Percentiles rank a stretch among this genome's conserved stretches.
Conservation (phyloP, 2,113 vertebrate species). For the Potamarius usumacintae region DNA sequence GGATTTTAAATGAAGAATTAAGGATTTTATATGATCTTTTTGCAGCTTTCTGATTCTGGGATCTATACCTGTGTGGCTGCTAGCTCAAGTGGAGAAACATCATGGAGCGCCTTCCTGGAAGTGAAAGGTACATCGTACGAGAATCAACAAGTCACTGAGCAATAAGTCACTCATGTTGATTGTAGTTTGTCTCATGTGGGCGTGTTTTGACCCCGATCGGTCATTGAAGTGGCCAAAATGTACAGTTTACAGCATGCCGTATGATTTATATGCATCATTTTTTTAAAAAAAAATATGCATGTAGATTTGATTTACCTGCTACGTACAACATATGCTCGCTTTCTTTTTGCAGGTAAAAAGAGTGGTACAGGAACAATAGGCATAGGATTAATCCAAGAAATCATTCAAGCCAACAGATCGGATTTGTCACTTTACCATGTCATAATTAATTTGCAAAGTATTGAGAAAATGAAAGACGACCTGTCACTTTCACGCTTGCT, state of each 20-base stretch:
- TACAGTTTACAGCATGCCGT: no score
- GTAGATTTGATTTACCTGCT: no score
- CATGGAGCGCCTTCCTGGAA: slow-evolving; percentile 95
- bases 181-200: background rate
- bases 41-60: slow-evolving; percentile 87
- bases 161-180: background rate
- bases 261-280: no score
- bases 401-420: background rate
- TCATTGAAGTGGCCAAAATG: no score
- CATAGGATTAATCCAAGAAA: background rate
- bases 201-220: background rate
- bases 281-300: no score
- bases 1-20: slow-evolving; percentile 8
- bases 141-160: background rate
- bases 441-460: background rate
- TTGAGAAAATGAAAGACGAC: background rate
- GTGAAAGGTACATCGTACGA: slow-evolving; percentile 81
- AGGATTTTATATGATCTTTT: background rate
- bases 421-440: background rate
- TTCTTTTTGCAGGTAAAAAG: no score
- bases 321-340: no score
- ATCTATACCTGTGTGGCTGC: slow-evolving; percentile 97
- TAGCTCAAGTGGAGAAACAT: slow-evolving; percentile 96
- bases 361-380: background rate
- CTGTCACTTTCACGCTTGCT: background rate